These are phyloP conservation scores for Empidonax traillii DNA, from an alignment of 2,113 vertebrate genomes.

Conservation along the genomic window DNA sequence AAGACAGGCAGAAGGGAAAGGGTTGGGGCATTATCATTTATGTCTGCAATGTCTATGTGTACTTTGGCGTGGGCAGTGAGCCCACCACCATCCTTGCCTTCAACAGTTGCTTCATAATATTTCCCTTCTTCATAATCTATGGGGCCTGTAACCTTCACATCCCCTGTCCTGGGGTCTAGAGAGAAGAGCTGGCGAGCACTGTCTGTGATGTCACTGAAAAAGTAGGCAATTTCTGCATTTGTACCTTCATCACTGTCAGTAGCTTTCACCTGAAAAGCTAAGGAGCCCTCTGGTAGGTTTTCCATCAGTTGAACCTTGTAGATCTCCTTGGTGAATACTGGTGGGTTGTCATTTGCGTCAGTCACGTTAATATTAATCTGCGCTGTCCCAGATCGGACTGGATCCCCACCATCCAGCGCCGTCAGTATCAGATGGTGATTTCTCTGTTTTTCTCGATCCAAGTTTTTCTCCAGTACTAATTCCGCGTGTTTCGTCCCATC, in stretches of 20 bases:
- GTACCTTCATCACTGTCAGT: conserved; percentile 75
- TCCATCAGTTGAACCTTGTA: conserved; percentile 72
- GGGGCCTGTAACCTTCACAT: conserved; percentile 63
- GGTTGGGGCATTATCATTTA: conserved; percentile 74
- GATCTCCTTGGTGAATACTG: conserved; percentile 68
- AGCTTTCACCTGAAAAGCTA: conserved; percentile 71
- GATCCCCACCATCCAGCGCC: conserved; percentile 77
- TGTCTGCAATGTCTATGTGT: conserved; percentile 76
- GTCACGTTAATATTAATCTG: conserved; percentile 73
- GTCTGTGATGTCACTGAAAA: conserved; percentile 35
- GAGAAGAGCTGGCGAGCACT: conserved; percentile 36
- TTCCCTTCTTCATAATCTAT: conserved; percentile 82
- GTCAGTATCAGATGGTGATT: conserved; percentile 70
- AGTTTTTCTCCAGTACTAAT: conserved; percentile 72
- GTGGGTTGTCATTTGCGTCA: conserved; percentile 80
- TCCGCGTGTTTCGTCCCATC: conserved; percentile 65
- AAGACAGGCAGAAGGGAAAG: conserved; percentile 43
- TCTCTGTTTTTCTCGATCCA: conserved; percentile 72
- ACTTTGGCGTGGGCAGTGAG: conserved; percentile 75
- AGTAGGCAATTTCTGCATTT: conserved; percentile 74
- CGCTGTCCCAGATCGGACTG: conserved; percentile 67
- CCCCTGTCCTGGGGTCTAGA: conserved; percentile 71
- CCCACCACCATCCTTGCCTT: conserved; percentile 79
- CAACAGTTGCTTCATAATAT: conserved; percentile 72
- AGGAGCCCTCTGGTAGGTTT: conserved; percentile 65